Evolutionary conservation across 2,888 invertebrate species (phyloP).

Genomic region (Antheraea assamensis): DNA sequence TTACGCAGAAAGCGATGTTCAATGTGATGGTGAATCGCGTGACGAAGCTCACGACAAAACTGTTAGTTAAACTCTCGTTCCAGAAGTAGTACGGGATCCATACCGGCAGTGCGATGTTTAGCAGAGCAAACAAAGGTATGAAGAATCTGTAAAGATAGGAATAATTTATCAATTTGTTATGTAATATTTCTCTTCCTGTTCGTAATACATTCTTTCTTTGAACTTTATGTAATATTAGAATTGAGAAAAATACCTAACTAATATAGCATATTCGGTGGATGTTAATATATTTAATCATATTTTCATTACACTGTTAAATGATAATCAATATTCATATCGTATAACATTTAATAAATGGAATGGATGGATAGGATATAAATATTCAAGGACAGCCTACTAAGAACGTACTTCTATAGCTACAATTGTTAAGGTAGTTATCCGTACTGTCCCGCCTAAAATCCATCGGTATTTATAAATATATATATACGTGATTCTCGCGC

Average conservation of each 20-base stretch:
- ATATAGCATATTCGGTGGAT: too few relatives aligned
- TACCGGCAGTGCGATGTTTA: slow-evolving; percentile 87
- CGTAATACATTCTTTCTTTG: background rate
- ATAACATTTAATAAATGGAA: too few relatives aligned
- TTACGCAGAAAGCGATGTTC: slow-evolving; percentile 97
- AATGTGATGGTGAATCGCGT: slow-evolving; percentile 92
- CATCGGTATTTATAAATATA: too few relatives aligned
- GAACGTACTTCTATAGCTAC: too few relatives aligned
- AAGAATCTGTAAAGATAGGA: slow-evolving; percentile 80
- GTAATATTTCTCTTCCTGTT: background rate
- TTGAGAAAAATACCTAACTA: background rate
- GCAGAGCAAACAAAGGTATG: slow-evolving; percentile 86
- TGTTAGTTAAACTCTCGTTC: slow-evolving; percentile 89
- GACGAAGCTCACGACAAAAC: slow-evolving; percentile 93
- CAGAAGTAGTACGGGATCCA: slow-evolving; percentile 91
- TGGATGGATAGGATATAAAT: too few relatives aligned
- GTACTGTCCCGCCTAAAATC: too few relatives aligned
- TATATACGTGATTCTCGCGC: too few relatives aligned
- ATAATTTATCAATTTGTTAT: background rate
- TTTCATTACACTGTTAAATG: too few relatives aligned
- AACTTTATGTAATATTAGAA: background rate
- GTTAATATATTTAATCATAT: too few relatives aligned
- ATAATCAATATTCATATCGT: too few relatives aligned
- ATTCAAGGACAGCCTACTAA: too few relatives aligned
- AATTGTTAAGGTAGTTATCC: too few relatives aligned